Evolutionary conservation across 1,140 invertebrate genomes (phyloP).

Genomic region (Bombus cullumanus): DNA sequence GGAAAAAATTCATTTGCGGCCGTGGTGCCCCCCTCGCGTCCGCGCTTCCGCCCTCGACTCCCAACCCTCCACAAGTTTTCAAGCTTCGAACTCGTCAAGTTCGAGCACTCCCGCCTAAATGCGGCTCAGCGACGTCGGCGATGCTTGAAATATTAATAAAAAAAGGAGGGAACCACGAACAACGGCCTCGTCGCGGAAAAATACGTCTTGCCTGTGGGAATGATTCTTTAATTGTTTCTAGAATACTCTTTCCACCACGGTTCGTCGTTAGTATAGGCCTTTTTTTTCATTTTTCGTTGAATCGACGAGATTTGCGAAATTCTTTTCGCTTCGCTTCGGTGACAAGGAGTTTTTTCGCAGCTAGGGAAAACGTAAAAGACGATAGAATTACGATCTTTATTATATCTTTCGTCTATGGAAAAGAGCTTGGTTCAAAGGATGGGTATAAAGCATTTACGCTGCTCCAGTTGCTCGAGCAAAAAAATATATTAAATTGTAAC

Average conservation of each 20-base stretch:
- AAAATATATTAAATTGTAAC: background rate
- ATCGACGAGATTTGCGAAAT: background rate
- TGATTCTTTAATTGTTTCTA: constrained; percentile 28
- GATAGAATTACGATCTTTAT: background rate
- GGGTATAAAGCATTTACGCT: background rate
- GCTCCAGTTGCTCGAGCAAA: background rate
- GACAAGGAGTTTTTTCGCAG: too few species aligned
- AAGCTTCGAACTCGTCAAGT: constrained; percentile 58
- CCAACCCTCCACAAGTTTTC: constrained; percentile 52
- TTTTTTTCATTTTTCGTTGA: background rate
- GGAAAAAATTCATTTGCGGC: constrained; percentile 79
- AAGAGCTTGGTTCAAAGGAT: background rate
- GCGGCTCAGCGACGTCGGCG: constrained; percentile 42
- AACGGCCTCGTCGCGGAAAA: background rate
- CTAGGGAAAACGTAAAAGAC: background rate
- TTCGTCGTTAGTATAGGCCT: background rate
- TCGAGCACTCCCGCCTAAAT: constrained; percentile 45
- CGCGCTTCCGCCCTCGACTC: constrained; percentile 14
- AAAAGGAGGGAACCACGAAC: background rate
- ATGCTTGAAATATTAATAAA: constrained; percentile 50
- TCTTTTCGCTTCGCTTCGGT: background rate
- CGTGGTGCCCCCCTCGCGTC: constrained; percentile 32
- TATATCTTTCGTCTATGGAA: background rate
- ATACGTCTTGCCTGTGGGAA: constrained; percentile 4
- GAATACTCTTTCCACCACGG: background rate